Percentiles rank a stretch among this genome's conserved stretches.
phyloP scores from a whole-genome alignment of 2,797 vertebrate species.

The Salmo trutta region DNA sequence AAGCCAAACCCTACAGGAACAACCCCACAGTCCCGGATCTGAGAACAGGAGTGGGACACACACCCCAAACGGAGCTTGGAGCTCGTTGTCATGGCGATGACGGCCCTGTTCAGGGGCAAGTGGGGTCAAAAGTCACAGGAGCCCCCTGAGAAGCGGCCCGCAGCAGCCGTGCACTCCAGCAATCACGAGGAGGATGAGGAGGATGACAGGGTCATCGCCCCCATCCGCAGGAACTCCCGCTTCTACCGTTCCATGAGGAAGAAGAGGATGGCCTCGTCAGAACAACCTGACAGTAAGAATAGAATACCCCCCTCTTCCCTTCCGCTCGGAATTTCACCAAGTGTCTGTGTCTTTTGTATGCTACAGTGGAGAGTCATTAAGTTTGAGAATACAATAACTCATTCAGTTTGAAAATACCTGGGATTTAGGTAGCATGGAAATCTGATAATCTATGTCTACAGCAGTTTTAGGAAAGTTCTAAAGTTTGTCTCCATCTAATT shows the following conservation, averaged over 20 bases:
- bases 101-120: slow-evolving; percentile 67
- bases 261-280: slow-evolving; percentile 57
- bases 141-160: slow-evolving; percentile 32
- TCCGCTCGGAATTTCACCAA: neutral
- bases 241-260: slow-evolving; percentile 78
- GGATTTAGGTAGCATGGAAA: neutral
- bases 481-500: slow-evolving; percentile 1
- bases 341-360: neutral
- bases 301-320: neutral
- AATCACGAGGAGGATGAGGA: slow-evolving; percentile 57
- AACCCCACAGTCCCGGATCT: neutral
- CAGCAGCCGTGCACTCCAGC: neutral
- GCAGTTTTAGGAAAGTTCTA: neutral
- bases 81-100: slow-evolving; percentile 60
- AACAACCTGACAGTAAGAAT: slow-evolving; percentile 61
- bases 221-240: slow-evolving; percentile 73
- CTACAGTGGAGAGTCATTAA: neutral
- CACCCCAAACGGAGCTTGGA: neutral
- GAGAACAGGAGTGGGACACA: neutral
- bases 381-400: neutral
- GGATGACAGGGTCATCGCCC: slow-evolving; percentile 48
- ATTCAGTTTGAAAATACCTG: neutral
- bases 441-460: neutral
- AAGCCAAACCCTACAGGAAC: neutral
- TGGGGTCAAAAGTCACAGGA: slow-evolving; percentile 66